Evolutionary conservation across 2,797 vertebrate genomes (phyloP), one percentile per base, ranked within the genome.

Genomic region (Ispidina lecontei): DNA sequence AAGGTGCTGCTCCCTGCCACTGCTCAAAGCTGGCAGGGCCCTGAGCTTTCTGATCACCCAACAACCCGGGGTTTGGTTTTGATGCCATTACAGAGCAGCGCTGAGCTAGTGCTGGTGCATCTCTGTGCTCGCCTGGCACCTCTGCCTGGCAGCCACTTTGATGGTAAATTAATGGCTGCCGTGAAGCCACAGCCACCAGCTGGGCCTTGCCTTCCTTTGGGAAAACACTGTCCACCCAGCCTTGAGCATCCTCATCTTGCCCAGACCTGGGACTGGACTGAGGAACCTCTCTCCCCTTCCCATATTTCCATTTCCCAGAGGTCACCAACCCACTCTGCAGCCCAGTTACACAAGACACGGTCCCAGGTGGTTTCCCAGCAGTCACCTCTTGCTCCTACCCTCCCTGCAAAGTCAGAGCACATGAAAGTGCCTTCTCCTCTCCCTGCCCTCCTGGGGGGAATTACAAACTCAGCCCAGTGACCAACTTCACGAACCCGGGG

Each of bases 401-500:
- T 79, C 31, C 54, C 22, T 56, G 52, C 31, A 56, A 70, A 65
- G 26, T 33, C 47, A 33, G 23, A 39, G 39, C 17, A 9, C 0
- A 0, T n/a, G 65, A 11, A 19, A 0, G 0, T 4, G 55, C n/a
- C 67, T 22, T 29, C 49, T 77, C 6, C 68, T 47, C 41, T 14
- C 3, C 14, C n/a, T 26, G n/a, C 47, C 35, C 23, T 65, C 52
- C 1, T 1, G 5, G 25, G 13, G 18, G 33, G 58, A 17, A 31
- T 2, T 2, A 26, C 13, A 41, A 7, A 35, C 19, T 33, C 33
- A 5, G 62, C 56, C 13, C 58, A 16, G 31, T 1, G 21, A 20
- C 11, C 46, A 15, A 4, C 18, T 16, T 7, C 6, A 2, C 0
- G 29, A 46, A 7, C 13, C 10, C 2, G 1, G 16, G 52, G 51